Evolutionary conservation across 2,888 invertebrate genomes (phyloP).

Genomic region (Ametastegia equiseti): DNA sequence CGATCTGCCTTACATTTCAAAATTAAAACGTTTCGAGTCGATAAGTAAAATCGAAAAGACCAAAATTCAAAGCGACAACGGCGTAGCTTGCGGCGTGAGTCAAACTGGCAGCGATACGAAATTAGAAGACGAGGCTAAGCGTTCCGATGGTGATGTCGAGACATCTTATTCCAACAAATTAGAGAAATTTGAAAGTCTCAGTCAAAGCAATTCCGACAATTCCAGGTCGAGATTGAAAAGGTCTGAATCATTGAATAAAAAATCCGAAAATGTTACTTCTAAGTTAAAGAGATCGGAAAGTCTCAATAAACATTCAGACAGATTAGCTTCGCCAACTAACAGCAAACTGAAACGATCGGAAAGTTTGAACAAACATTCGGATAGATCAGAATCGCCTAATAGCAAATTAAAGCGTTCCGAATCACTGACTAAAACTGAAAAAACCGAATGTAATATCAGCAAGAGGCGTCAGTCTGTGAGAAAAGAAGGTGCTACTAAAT

Average conservation of each 20-base stretch:
- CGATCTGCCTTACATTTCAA: constrained; percentile 48
- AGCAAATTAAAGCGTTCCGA: constrained; percentile 80
- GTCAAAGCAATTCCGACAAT: constrained; percentile 64
- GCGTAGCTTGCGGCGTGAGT: constrained; percentile 60
- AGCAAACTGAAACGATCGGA: constrained; percentile 81
- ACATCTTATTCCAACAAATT: constrained; percentile 69
- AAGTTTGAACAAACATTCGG: constrained; percentile 79
- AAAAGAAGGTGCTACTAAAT: constrained; percentile 79
- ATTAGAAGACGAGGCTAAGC: constrained; percentile 63
- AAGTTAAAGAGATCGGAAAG: constrained; percentile 82
- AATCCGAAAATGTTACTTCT: constrained; percentile 76
- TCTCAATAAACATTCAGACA: constrained; percentile 78
- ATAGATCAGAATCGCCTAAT: constrained; percentile 67
- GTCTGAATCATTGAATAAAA: constrained; percentile 82
- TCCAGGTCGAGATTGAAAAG: constrained; percentile 78
- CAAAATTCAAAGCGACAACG: constrained; percentile 56
- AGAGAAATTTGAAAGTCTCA: constrained; percentile 71
- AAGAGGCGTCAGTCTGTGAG: constrained; percentile 80
- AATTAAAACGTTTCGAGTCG: constrained; percentile 62
- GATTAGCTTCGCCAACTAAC: constrained; percentile 66
- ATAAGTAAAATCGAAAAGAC: constrained; percentile 53
- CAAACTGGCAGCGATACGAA: constrained; percentile 51
- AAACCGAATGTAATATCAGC: constrained; percentile 88
- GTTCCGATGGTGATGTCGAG: constrained; percentile 61
- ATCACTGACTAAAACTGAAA: constrained; percentile 84